These are phyloP conservation scores for Myrmecobius fasciatus DNA, from an alignment of 2,113 vertebrate species.

Conservation along the genomic window DNA sequence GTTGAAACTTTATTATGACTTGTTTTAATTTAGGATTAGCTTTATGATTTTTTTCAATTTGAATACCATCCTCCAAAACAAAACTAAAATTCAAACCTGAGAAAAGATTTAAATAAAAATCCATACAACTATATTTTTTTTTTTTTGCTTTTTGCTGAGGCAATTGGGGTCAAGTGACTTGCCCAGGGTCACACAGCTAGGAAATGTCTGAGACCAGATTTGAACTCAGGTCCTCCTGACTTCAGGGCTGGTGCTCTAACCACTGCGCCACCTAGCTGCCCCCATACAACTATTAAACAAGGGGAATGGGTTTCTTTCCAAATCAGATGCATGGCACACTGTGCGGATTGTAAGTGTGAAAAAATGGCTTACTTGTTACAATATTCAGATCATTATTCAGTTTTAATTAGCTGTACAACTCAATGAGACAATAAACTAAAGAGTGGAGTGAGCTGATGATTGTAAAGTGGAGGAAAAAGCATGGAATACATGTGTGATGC, in stretches of 20 bases:
- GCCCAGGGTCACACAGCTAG: too few relatives aligned
- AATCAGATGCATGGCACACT: background rate
- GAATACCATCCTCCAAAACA: background rate
- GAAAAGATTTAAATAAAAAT: background rate
- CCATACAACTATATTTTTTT: background rate
- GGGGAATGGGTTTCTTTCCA: slow-evolving; percentile 18
- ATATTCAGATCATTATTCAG: background rate
- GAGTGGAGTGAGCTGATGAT: background rate
- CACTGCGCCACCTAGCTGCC: too few relatives aligned
- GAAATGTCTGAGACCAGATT: too few relatives aligned
- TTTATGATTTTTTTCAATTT: background rate
- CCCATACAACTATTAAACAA: background rate
- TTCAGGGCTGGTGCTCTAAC: too few relatives aligned
- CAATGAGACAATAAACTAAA: background rate
- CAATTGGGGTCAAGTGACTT: too few relatives aligned
- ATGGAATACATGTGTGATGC: background rate
- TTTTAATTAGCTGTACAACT: slow-evolving; percentile 21
- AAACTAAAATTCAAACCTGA: slow-evolving; percentile 24
- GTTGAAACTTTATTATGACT: background rate
- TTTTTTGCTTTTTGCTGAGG: too few relatives aligned
- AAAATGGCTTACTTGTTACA: background rate
- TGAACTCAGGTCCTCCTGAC: too few relatives aligned
- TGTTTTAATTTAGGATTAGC: background rate
- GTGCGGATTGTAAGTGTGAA: slow-evolving; percentile 18
- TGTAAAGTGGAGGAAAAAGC: background rate